Evolutionary conservation across 2,888 invertebrate species (phyloP).

Genomic region (Synanthedon tipuliformis): DNA sequence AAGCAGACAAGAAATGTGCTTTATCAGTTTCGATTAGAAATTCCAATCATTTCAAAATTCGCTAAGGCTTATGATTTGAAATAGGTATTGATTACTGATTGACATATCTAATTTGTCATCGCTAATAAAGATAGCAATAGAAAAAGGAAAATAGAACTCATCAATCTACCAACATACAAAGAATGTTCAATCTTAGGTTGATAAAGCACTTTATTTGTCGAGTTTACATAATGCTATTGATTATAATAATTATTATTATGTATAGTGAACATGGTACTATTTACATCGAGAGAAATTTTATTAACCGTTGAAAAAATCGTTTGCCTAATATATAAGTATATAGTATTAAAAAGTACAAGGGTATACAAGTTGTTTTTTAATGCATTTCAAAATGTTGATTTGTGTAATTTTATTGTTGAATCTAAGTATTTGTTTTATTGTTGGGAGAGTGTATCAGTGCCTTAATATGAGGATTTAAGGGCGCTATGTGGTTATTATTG

Average conservation of each 20-base stretch:
- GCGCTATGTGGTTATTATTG: not conserved
- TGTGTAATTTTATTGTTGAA: not conserved
- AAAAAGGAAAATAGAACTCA: too few relatives aligned
- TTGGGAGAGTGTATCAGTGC: not conserved
- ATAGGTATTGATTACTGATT: too few relatives aligned
- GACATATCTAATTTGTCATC: too few relatives aligned
- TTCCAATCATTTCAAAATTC: too few relatives aligned
- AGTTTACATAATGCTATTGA: not conserved
- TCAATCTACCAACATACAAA: too few relatives aligned
- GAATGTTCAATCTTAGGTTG: too few relatives aligned
- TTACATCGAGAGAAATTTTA: not conserved
- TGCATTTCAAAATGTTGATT: not conserved
- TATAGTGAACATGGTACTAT: not conserved
- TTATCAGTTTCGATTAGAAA: too few relatives aligned
- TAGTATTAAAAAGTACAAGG: not conserved
- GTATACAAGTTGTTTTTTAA: not conserved
- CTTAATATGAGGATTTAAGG: not conserved
- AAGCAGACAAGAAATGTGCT: too few relatives aligned
- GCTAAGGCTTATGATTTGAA: too few relatives aligned
- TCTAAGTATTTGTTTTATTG: not conserved
- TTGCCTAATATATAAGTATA: not conserved
- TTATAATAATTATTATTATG: not conserved
- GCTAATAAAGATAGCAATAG: too few relatives aligned
- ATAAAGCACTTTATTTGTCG: too few relatives aligned
- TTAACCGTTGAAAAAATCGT: not conserved